Conservation (phyloP, 2,888 invertebrate species). For the Imbricaverruca yamaguchii region DNA sequence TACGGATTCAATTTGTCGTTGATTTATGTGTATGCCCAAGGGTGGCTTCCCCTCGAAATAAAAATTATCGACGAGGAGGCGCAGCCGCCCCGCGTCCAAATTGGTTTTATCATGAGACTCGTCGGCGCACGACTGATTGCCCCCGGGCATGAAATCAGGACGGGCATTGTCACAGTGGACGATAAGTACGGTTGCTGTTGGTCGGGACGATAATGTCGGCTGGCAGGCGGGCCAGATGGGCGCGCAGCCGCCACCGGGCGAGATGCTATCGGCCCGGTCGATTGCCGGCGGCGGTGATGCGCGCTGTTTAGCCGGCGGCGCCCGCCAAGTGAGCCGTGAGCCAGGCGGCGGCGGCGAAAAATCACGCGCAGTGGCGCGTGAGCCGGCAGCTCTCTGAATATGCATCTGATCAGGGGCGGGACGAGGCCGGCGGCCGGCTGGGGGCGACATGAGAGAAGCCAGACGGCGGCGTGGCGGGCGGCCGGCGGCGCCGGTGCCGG, state of each 20-base stretch:
- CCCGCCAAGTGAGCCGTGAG: neutral
- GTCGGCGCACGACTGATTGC: neutral
- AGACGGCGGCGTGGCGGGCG: neutral
- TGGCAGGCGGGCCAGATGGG: conserved; percentile 4
- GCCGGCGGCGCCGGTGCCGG: neutral
- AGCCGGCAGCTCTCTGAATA: neutral
- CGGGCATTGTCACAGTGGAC: neutral
- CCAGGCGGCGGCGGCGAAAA: neutral
- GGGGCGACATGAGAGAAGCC: neutral
- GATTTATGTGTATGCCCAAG: neutral
- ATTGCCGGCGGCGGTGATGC: neutral
- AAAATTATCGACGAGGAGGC: conserved; percentile 27
- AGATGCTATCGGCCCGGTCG: neutral
- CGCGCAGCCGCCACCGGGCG: neutral
- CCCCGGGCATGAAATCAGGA: conserved; percentile 10
- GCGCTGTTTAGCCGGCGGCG: neutral
- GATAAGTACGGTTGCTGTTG: conserved; percentile 27
- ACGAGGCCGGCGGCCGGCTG: neutral
- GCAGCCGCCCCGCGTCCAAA: conserved; percentile 15
- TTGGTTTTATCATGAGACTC: conserved; percentile 22
- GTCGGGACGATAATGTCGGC: neutral
- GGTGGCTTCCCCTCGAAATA: conserved; percentile 23
- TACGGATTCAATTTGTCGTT: conserved; percentile 18
- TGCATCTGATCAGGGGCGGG: neutral
- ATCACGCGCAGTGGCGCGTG: neutral